Base-by-base conservation (phyloP, 2,113 vertebrate species). In the Cromileptes altivelis region DNA sequence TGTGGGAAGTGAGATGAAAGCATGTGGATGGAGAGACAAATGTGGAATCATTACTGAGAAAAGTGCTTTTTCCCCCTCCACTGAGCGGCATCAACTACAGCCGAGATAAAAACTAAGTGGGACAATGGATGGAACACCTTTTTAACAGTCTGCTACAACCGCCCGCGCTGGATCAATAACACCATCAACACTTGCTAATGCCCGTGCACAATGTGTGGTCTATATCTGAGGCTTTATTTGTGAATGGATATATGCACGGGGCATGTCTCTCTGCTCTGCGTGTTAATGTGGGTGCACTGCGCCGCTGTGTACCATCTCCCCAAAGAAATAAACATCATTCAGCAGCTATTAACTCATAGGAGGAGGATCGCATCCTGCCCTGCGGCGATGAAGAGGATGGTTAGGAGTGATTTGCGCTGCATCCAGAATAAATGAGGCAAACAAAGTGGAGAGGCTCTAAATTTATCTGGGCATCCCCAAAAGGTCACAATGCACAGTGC, bases 1-100 rank as follows among this genome's bases (percentile, higher is more conserved):
- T 88, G 86, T 86, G 82, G 81, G 72, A 88, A 81, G 78, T 89
- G 89, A 91, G 85, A 91, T 92, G 87, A 89, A 85, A 81, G 85
- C 81, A 70, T 81, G 65, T 85, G 80, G 70, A 90, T 80, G 85
- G 79, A 77, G 78, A 88, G 60, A 92, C 75, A 87, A 91, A 91
- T 67, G 71, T 74, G 73, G 80, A 91, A 68, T 88, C 72, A 63
- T 89, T 89, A 92, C 80, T 77, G 78, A 71, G 70, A 78, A 82
- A 91, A 88, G 81, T 79, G 73, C 67, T 74, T 82, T 82, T 90
- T 89, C 82, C 78, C 78, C 83, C 75, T 84, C 81, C 85, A 82
- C 7, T 70, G 84, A 90, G 73, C 64, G 0, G 65, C 76, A 74
- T 83, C 76, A 81, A n/a, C 78, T 90, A 75, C 63, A 79, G 69